These are phyloP conservation scores for Diabrotica undecimpunctata DNA, from an alignment of 1,140 invertebrate species.

Conservation along the genomic window DNA sequence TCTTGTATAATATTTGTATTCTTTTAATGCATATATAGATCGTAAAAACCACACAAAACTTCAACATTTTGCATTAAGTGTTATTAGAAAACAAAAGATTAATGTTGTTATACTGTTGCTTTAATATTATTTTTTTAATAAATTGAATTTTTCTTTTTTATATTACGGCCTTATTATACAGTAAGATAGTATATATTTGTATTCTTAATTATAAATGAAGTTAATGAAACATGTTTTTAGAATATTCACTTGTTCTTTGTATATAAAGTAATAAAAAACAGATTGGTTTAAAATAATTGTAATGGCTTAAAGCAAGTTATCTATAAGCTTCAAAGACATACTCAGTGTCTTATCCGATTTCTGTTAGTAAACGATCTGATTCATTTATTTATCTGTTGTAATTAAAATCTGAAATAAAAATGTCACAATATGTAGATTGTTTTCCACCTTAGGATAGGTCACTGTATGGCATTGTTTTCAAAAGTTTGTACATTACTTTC, in stretches of 20 bases:
- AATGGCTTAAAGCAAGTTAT: background rate
- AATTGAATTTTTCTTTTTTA: conserved; percentile 14
- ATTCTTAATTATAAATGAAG: conserved; percentile 19
- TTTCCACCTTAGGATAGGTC: background rate
- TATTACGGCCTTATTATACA: conserved; percentile 26
- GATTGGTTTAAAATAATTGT: background rate
- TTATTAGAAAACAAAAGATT: conserved; percentile 13
- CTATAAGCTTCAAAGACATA: background rate
- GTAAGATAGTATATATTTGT: conserved; percentile 31
- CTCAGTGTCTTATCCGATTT: background rate
- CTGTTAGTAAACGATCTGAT: background rate
- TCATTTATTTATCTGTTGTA: background rate
- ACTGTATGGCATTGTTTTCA: background rate
- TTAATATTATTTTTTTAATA: conserved; percentile 20
- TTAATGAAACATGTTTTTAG: background rate
- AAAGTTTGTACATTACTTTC: background rate
- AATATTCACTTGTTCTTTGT: background rate
- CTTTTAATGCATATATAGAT: conserved; percentile 1
- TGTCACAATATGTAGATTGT: background rate
- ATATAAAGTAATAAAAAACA: background rate
- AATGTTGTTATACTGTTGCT: conserved; percentile 9
- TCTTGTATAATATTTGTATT: conserved; percentile 11
- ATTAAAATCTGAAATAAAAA: background rate
- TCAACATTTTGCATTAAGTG: background rate
- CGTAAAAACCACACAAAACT: conserved; percentile 6